phyloP scores from a whole-genome alignment of 2,113 vertebrate species.

The Panthera leo region DNA sequence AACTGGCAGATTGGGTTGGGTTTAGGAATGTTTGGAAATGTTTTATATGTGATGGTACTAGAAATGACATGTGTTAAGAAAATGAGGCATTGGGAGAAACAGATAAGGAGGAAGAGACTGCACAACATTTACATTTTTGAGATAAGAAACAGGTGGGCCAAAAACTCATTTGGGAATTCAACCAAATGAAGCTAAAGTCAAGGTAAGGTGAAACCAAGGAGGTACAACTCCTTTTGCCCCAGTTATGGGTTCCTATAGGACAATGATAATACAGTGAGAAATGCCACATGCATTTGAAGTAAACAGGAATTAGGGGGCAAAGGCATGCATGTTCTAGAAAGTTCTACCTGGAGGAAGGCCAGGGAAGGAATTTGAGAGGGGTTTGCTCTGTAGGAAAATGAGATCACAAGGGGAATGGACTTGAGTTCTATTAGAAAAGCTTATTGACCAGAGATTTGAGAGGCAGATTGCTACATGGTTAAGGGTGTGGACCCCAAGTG shows the following conservation, averaged over 20 bases:
- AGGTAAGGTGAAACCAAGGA: background rate
- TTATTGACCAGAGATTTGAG: background rate
- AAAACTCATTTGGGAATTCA: background rate
- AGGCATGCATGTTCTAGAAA: background rate
- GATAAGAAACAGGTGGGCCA: background rate
- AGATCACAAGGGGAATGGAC: background rate
- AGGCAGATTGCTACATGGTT: background rate
- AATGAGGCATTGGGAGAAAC: background rate
- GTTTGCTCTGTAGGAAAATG: background rate
- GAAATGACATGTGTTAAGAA: background rate
- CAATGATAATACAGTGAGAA: background rate
- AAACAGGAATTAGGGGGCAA: background rate
- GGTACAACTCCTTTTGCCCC: background rate
- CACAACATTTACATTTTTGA: background rate
- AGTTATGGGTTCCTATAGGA: background rate
- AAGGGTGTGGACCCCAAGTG: background rate
- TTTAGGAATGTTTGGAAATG: background rate
- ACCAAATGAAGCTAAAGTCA: background rate
- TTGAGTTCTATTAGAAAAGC: background rate
- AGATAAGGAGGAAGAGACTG: background rate
- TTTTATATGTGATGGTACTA: background rate
- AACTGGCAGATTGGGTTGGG: background rate
- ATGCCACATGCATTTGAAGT: background rate
- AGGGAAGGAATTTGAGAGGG: background rate
- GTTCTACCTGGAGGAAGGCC: background rate